Base-by-base conservation (phyloP, 2,888 invertebrate species). In the Sarcophaga variegata region DNA sequence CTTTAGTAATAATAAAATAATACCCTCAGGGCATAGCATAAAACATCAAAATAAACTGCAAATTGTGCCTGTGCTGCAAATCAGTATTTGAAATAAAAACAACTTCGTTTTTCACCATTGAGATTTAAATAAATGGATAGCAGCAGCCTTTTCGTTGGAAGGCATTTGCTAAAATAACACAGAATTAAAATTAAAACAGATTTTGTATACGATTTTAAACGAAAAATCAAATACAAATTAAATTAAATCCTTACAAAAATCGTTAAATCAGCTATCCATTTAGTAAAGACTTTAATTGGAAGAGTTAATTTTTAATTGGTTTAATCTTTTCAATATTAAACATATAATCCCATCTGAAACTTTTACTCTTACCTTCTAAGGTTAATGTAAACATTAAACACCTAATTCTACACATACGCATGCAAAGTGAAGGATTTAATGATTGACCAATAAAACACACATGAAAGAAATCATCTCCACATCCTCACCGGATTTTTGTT, bases 81-180 rank as follows among this genome's bases (percentile, higher is more conserved):
- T 20, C 37, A 62, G 47, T 8, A 70, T 60, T 22, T 22, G 67
- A n/a, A 69, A 64, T 81, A 82, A 71, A 59, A 62, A 49, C 71
- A 71, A 17, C n/a, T 8, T 12, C 0, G 4, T 47, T 66, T 79
- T 80, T 83, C 85, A 70, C 83, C 76, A 67, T 70, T 54, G 77
- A 81, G 81, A 70, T 64, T 83, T 25, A 83, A 86, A 71, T 66
- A 59, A 67, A 84, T 84, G 59, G 63, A 54, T 54, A 67, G 60
- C 60, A 59, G 27, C 67, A 59, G 45, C 22, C 62, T 54, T 72
- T 70, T 22, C 67, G 10, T 37, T 37, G 37, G 37, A 78, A 77
- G 59, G 14, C 20, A 62, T 17, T 69, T 79, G 60, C 4, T 75
- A 81, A 17, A 17, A 67, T 27, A 59, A 64, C 47, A 45, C 12